Base-by-base conservation (phyloP, 2,113 vertebrate species). In the Rhodinocichla rosea region DNA sequence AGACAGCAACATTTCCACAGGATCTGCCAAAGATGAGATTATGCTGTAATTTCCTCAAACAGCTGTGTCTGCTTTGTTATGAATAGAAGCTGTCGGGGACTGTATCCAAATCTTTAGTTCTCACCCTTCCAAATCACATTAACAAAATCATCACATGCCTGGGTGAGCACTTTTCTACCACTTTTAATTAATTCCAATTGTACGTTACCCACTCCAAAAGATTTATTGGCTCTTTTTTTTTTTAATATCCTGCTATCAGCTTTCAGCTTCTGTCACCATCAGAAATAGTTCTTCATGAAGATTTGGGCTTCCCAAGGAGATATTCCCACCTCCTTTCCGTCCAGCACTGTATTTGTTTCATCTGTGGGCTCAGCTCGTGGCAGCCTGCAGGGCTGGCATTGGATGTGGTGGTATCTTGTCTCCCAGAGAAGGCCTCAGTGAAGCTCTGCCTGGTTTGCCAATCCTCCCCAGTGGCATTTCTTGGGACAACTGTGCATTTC, bases 41-140 rank as follows among this genome's bases (percentile, higher is more conserved):
- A 85, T 76, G 53, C 53, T 90, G 57, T 71, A 76, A 96, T 91
- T 97, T 91, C 75, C 53, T 76, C 70, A 65, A 85, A 83, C 94
- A 97, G 82, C 87, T 95, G 95, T 89, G 75, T 65, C 90, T 91
- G 87, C 70, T 95, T 87, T 1, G 0, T 80, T 95, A 50, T 70
- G 88, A 92, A 70, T 77, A 86, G 94, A 88, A 90, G 28, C 75
- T 26, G 3, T 35, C 0, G 4, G 47, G 71, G 63, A 74, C 9
- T 28, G 33, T 81, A 84, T 95, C 84, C 95, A 94, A 84, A 71
- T 84, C 87, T 84, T 87, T 87, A 63, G 63, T 86, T 95, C 79
- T 93, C 76, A 92, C 63, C 76, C 76, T 92, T 93, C 83, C 68
- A 88, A 83, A 93, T 92, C 95, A 70, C 39, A 89, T 92, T 95